phyloP scores from a whole-genome alignment of 1,140 invertebrate genomes.

The Trichonephila clavata region DNA sequence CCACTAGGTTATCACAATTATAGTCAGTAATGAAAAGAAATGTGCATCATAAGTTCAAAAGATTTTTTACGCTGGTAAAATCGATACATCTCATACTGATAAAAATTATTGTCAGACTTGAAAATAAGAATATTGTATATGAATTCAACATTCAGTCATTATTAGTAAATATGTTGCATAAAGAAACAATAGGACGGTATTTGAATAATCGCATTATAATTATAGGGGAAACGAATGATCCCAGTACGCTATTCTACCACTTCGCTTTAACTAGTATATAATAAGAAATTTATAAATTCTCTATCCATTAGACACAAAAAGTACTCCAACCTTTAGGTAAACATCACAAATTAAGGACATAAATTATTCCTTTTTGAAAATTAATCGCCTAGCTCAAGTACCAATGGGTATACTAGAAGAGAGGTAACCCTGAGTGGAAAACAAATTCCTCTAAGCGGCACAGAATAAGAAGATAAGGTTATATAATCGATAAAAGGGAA shows the following conservation, averaged over 20 bases:
- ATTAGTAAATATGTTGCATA: no score
- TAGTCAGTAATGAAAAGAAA: no score
- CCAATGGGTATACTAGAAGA: not conserved
- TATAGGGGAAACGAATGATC: not conserved
- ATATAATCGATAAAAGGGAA: not conserved
- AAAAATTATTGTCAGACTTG: no score
- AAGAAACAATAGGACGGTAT: not conserved
- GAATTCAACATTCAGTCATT: no score
- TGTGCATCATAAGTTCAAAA: no score
- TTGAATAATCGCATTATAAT: not conserved
- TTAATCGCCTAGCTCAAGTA: not conserved
- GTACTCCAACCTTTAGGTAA: not conserved
- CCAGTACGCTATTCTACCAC: not conserved
- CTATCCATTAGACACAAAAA: not conserved
- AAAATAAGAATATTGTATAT: no score
- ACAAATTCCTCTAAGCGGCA: not conserved
- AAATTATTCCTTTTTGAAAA: conserved; percentile 5
- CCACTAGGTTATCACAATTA: no score
- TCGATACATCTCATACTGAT: no score
- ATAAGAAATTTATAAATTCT: not conserved
- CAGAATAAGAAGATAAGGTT: conserved; percentile 13
- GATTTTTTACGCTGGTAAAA: no score
- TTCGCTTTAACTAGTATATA: not conserved
- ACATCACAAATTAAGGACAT: conserved; percentile 7
- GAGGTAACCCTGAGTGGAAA: not conserved